phyloP scores from a whole-genome alignment of 2,888 invertebrate genomes.

The Norana najaformis region DNA sequence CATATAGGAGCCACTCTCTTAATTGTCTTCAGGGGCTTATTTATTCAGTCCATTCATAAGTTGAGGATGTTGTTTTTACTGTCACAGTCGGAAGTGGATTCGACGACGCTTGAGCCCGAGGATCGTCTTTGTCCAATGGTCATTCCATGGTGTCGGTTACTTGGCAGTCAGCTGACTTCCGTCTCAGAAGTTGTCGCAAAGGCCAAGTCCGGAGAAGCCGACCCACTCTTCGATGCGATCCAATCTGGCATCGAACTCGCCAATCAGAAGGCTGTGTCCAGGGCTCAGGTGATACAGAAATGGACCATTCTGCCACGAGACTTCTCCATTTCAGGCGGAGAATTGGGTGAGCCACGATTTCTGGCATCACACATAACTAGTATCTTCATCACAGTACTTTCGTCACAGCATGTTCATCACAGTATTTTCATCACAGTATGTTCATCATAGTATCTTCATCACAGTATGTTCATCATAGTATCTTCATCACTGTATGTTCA shows the following conservation, averaged over 20 bases:
- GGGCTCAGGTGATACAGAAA: slow-evolving; percentile 83
- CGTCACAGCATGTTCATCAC: neutral
- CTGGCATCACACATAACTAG: too few species aligned
- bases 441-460: neutral
- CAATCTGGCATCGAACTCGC: slow-evolving; percentile 73
- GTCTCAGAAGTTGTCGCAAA: slow-evolving; percentile 23
- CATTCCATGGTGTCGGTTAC: slow-evolving; percentile 67
- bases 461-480: too few species aligned
- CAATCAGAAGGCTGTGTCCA: slow-evolving; percentile 79
- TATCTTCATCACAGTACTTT: neutral
- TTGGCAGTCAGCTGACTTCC: neutral
- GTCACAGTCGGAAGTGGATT: slow-evolving; percentile 69
- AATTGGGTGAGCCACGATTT: slow-evolving; percentile 71
- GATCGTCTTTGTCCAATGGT: slow-evolving; percentile 73
- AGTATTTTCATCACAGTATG: neutral
- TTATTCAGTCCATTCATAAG: too few species aligned
- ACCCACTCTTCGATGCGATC: slow-evolving; percentile 67
- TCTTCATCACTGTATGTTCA: too few species aligned
- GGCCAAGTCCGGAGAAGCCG: neutral
- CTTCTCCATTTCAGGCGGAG: slow-evolving; percentile 83
- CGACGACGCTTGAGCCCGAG: slow-evolving; percentile 71
- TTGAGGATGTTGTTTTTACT: neutral
- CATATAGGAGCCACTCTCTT: neutral
- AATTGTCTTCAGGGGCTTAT: too few species aligned
- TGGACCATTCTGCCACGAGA: slow-evolving; percentile 81